Conservation (phyloP, 2,113 vertebrate genomes). For the Malaclemys terrapin region DNA sequence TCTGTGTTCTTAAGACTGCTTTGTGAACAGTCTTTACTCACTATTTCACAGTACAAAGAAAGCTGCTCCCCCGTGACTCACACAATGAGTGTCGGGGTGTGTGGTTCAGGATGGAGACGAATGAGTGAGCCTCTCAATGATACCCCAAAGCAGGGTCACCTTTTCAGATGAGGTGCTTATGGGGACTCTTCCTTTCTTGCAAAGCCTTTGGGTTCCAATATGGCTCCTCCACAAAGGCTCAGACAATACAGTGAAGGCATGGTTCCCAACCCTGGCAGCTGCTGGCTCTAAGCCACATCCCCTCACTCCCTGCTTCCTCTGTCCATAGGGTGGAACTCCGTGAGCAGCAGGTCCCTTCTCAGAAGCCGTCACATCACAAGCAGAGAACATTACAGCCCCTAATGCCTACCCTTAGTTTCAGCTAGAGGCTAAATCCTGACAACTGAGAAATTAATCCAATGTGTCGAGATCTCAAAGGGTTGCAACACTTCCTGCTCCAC, state of each 20-base stretch:
- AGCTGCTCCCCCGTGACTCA: rapidly evolving
- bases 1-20: not conserved
- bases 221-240: not conserved
- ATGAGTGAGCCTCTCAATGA: not conserved
- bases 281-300: not conserved
- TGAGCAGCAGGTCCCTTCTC: not conserved
- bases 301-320: conserved; percentile 2
- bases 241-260: not conserved
- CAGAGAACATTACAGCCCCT: not conserved
- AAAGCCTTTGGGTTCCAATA: not conserved
- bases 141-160: not conserved
- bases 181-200: rapidly evolving
- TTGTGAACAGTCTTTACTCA: not conserved
- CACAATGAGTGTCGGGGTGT: not conserved
- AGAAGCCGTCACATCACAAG: rapidly evolving
- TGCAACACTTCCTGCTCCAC: not conserved
- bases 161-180: not conserved
- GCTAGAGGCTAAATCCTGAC: not conserved
- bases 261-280: rapidly evolving
- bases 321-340: not conserved
- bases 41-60: not conserved
- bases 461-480: rapidly evolving
- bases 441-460: not conserved
- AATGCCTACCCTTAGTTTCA: not conserved
- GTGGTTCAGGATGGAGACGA: not conserved